These are phyloP conservation scores for Calidris pugnax DNA, from an alignment of 2,113 vertebrate species.

Conservation along the genomic window DNA sequence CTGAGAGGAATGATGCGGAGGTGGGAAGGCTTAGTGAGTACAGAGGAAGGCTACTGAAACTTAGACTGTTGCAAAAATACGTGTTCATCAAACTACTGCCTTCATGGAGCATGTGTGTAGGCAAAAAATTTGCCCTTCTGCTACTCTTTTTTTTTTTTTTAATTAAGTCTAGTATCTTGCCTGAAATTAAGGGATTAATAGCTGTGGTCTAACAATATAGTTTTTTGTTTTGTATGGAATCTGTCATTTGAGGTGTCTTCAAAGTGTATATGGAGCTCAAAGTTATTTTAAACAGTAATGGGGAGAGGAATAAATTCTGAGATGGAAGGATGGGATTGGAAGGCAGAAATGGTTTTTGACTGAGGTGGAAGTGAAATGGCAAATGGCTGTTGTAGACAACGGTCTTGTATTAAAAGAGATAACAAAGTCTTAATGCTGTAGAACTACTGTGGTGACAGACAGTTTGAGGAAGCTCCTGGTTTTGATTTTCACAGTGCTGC, in stretches of 20 bases:
- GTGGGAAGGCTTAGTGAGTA: neutral
- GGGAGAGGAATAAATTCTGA: neutral
- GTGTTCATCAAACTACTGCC: rapidly evolving
- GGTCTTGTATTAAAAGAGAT: neutral
- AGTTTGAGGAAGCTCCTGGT: neutral
- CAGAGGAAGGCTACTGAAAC: neutral
- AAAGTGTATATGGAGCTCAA: neutral
- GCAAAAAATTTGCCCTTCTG: neutral
- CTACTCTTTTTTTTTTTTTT: neutral
- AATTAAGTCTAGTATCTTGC: neutral
- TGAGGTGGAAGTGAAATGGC: neutral
- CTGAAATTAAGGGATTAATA: neutral
- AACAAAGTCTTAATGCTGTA: neutral
- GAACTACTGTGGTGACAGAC: neutral
- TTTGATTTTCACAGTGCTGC: neutral
- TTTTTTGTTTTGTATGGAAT: neutral
- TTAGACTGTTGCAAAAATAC: neutral
- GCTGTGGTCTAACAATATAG: neutral
- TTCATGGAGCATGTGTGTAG: neutral
- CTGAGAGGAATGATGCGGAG: neutral
- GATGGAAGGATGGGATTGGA: neutral
- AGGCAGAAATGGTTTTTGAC: neutral
- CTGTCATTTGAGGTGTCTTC: neutral
- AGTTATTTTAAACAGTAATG: neutral
- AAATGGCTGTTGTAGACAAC: neutral